A percentile compares a stretch with the other conserved stretches of the same genome.
These are phyloP conservation scores for Diplosoma virens DNA, from an alignment of 23 tunicate species.

Conservation along the genomic window DNA sequence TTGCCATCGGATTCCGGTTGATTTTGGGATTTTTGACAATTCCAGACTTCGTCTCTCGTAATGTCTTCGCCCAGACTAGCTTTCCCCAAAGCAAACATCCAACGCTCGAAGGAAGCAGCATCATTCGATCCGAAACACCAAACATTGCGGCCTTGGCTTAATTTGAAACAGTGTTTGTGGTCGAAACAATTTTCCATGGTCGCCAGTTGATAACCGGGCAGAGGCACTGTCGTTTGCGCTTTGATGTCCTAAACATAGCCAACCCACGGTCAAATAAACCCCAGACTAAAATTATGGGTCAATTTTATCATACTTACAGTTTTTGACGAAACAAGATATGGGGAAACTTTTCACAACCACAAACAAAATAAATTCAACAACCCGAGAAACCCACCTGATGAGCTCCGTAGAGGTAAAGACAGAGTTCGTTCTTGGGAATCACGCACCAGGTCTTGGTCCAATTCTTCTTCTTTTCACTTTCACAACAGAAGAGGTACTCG, in stretches of 20 bases:
- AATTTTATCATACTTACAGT: no score
- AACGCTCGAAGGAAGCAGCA: conserved; percentile 36
- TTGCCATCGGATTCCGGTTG: background rate
- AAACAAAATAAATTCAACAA: background rate
- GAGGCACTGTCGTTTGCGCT: conserved; percentile 82
- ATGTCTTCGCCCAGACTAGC: conserved; percentile 72
- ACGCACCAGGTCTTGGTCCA: conserved; percentile 91
- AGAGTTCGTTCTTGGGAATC: conserved; percentile 73
- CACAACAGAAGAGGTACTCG: conserved; percentile 66
- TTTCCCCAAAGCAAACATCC: conserved; percentile 67
- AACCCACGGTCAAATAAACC: background rate
- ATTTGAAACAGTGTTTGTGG: conserved; percentile 67
- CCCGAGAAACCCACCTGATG: conserved; percentile 52
- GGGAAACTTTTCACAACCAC: no score
- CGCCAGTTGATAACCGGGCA: conserved; percentile 68
- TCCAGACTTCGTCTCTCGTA: conserved; percentile 47
- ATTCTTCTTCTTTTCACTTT: conserved; percentile 64
- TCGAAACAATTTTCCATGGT: conserved; percentile 32
- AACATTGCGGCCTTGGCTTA: conserved; percentile 70
- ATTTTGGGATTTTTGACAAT: conserved; percentile 10
- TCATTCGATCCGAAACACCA: conserved; percentile 45
- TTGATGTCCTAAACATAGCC: conserved; percentile 58
- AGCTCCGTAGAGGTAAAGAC: conserved; percentile 91
- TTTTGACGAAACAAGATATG: no score
- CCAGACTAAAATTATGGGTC: no score